Evolutionary conservation across 2,888 invertebrate species (phyloP).

Genomic region (Unio pictorum): DNA sequence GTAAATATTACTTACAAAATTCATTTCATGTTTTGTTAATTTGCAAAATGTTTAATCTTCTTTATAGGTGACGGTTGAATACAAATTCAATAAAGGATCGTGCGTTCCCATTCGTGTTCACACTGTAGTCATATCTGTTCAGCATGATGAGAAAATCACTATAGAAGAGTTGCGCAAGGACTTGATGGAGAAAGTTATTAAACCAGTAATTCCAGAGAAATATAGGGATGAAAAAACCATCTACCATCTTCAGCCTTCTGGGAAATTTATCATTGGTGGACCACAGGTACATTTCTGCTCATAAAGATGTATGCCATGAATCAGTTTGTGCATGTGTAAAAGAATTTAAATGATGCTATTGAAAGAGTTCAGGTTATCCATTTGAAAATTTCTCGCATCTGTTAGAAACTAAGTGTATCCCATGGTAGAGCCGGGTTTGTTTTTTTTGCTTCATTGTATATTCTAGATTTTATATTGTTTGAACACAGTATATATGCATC

Average conservation of each 20-base stretch:
- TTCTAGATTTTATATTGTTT: too few relatives aligned
- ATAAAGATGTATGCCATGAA: too few relatives aligned
- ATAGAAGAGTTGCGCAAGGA: constrained; percentile 87
- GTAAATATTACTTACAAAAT: too few relatives aligned
- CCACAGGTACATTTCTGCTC: constrained; percentile 82
- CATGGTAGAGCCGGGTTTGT: too few relatives aligned
- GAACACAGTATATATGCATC: too few relatives aligned
- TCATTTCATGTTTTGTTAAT: too few relatives aligned
- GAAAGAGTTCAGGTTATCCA: background rate
- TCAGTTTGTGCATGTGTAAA: too few relatives aligned
- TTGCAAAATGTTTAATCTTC: constrained; percentile 8
- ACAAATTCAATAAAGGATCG: constrained; percentile 91
- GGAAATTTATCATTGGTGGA: constrained; percentile 95
- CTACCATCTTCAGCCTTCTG: constrained; percentile 97
- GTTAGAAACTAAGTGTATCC: background rate
- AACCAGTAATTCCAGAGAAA: constrained; percentile 90
- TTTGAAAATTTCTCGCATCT: too few relatives aligned
- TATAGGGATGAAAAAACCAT: constrained; percentile 94
- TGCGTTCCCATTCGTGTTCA: constrained; percentile 95
- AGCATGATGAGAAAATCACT: constrained; percentile 93
- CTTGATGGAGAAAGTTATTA: constrained; percentile 91
- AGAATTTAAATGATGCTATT: too few relatives aligned
- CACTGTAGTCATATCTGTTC: constrained; percentile 97
- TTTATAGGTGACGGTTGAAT: constrained; percentile 93
- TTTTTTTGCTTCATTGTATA: too few relatives aligned